Base-by-base conservation (phyloP, 1,140 invertebrate species). In the Brachystomella parvula region DNA sequence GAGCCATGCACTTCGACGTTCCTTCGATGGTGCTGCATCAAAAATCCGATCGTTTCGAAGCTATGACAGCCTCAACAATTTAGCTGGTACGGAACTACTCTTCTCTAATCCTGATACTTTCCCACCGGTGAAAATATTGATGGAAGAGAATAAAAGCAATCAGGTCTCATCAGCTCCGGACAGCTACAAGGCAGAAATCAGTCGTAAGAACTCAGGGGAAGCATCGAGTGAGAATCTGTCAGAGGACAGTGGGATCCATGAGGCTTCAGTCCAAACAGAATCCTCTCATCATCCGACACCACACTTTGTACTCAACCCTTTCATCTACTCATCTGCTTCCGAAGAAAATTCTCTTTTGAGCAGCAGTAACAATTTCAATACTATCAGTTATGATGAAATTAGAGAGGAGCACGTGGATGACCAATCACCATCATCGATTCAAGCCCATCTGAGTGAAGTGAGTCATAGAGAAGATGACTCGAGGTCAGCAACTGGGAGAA, bases 31-130 rank as follows among this genome's bases (percentile, higher is more conserved):
- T 17, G 49, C 53, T 44, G 39, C 64, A 29, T 67, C 63, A 28
- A 61, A 64, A 49, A 61, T 73, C 0, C 60, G 65, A 31, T 69
- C 67, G 30, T 73, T 73, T 57, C 66, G 72, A 31, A 69, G 67
- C 59, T 73, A 69, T 64, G 72, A 73, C 62, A 67, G 67, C 59
- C 56, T 73, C 28, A 71, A 73, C 56, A 53, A 53, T 56, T 39
- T 73, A 3, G 58, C 67, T 17, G 72, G 72, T n/a, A 71, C 72
- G 31, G 72, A 73, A 61, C 63, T 73, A 6, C 65, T 73, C 1
- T 73, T 73, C 47, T 71, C 72, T 32, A 71, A 71, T 31, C 60
- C 69, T 12, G 72, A 73, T 35, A 71, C 72, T 33, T 73, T 73
- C 53, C 72, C 72, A 32, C 66, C 58, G 32, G 58, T 60, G 58